These are phyloP conservation scores for Channa maculata DNA, from an alignment of 2,113 vertebrate species.

Conservation along the genomic window DNA sequence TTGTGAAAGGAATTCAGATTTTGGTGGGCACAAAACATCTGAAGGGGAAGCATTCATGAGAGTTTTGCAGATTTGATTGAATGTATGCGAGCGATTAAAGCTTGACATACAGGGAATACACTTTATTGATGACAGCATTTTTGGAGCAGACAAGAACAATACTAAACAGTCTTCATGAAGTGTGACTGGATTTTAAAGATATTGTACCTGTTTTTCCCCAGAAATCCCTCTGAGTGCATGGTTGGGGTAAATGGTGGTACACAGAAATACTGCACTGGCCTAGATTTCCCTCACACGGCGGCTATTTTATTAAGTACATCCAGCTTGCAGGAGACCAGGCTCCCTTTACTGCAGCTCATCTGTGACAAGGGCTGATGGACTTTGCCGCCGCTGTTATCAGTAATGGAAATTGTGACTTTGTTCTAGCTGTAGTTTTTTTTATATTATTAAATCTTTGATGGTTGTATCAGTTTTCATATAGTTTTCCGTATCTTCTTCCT, in stretches of 20 bases:
- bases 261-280: slow-evolving; percentile 62
- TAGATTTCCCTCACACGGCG: slow-evolving; percentile 59
- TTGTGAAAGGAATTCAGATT: slow-evolving; percentile 41
- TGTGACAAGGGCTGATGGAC: slow-evolving; percentile 51
- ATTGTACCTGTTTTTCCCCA: slow-evolving; percentile 33
- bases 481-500: neutral
- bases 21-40: slow-evolving; percentile 2
- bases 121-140: slow-evolving; percentile 45
- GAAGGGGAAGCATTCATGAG: slow-evolving; percentile 29
- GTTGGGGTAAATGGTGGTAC: slow-evolving; percentile 58
- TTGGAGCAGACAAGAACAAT: slow-evolving; percentile 10
- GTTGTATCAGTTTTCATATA: slow-evolving; percentile 21
- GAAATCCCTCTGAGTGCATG: slow-evolving; percentile 26
- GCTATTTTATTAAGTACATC: slow-evolving; percentile 61
- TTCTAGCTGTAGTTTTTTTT: slow-evolving; percentile 7
- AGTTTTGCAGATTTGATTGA: slow-evolving; percentile 65
- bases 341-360: slow-evolving; percentile 58
- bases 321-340: slow-evolving; percentile 42
- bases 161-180: slow-evolving; percentile 21
- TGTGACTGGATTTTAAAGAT: slow-evolving; percentile 32
- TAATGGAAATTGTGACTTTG: slow-evolving; percentile 20
- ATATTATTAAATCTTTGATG: neutral
- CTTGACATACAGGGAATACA: slow-evolving; percentile 29
- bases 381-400: slow-evolving; percentile 26
- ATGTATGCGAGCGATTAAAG: slow-evolving; percentile 59